Evolutionary conservation across 2,113 vertebrate species (phyloP).

Genomic region (Erythrolamprus reginae): DNA sequence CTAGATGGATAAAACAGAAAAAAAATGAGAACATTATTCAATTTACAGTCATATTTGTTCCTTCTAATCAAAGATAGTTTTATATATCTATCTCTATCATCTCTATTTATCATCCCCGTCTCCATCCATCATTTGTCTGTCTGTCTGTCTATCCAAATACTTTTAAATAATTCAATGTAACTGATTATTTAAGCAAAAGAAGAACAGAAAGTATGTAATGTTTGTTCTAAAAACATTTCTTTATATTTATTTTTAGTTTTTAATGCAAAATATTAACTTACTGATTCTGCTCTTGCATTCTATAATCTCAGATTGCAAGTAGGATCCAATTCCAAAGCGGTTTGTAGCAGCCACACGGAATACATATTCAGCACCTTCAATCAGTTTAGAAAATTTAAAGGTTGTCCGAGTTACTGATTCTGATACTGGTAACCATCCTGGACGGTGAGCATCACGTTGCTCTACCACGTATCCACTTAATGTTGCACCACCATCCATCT

Average conservation of each 20-base stretch:
- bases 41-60: neutral
- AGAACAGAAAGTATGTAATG: neutral
- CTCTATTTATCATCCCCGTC: too few species aligned
- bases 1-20: slow-evolving; percentile 60
- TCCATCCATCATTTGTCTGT: too few species aligned
- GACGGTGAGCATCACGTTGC: slow-evolving; percentile 94
- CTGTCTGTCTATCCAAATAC: neutral
- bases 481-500: slow-evolving; percentile 88
- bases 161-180: neutral
- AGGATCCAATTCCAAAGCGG: slow-evolving; percentile 93
- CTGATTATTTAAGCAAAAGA: slow-evolving; percentile 12
- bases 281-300: slow-evolving; percentile 89
- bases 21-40: neutral
- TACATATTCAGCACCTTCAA: slow-evolving; percentile 90
- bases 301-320: slow-evolving; percentile 88
- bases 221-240: neutral
- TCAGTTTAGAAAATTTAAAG: slow-evolving; percentile 88
- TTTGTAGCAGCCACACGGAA: slow-evolving; percentile 94
- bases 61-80: neutral
- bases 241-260: neutral
- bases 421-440: slow-evolving; percentile 92
- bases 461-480: slow-evolving; percentile 90
- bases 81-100: neutral
- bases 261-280: slow-evolving; percentile 69
- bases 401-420: slow-evolving; percentile 88